These are phyloP conservation scores for Burhinus oedicnemus DNA, from an alignment of 2,113 vertebrate genomes.

Conservation along the genomic window DNA sequence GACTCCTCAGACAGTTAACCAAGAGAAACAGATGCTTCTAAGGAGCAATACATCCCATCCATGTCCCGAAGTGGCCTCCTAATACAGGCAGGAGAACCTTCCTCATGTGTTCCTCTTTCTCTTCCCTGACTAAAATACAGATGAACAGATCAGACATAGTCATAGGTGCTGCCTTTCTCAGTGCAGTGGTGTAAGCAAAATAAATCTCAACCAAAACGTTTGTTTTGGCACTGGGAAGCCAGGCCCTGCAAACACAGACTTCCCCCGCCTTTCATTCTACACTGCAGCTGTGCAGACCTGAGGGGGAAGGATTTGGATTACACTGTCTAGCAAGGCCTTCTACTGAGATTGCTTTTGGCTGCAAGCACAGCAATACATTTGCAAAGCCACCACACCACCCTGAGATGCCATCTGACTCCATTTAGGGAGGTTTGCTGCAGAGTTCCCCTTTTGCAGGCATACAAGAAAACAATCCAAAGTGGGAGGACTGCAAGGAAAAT, in stretches of 20 bases:
- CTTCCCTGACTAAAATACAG: background rate
- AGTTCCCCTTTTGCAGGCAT: background rate
- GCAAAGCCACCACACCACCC: background rate
- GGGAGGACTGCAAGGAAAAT: background rate
- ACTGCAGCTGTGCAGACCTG: background rate
- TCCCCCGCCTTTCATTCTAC: background rate
- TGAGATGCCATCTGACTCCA: background rate
- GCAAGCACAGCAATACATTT: background rate
- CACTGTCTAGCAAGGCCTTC: background rate
- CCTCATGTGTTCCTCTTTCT: background rate
- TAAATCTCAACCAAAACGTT: fast-evolving
- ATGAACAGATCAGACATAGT: background rate
- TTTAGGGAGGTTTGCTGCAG: background rate
- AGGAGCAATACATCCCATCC: background rate
- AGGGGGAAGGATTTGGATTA: background rate
- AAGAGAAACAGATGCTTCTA: background rate
- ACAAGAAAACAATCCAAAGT: background rate
- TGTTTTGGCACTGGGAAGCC: background rate
- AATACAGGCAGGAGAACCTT: background rate
- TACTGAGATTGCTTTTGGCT: background rate
- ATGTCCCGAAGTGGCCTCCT: fast-evolving
- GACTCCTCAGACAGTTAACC: background rate
- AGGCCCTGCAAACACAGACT: background rate
- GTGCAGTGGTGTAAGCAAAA: fast-evolving
- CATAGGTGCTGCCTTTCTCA: background rate